These are phyloP conservation scores for Drosophila subquinaria DNA, from an alignment of 2,888 invertebrate species.

Conservation along the genomic window DNA sequence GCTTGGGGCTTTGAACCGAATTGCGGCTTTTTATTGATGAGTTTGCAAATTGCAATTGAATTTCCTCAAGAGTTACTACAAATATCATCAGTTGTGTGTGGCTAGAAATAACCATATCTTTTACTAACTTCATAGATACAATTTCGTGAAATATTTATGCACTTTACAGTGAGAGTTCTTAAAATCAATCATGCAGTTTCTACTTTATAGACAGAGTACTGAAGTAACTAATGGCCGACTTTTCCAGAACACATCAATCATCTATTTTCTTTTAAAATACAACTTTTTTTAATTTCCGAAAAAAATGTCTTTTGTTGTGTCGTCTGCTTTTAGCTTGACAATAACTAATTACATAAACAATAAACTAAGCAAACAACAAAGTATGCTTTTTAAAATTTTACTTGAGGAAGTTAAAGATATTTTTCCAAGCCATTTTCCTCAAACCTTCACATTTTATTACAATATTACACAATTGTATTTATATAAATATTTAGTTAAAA, in stretches of 20 bases:
- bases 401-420: too few relatives aligned
- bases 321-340: too few relatives aligned
- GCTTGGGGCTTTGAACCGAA: constrained; percentile 9
- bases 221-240: background rate
- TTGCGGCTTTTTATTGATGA: constrained; percentile 34
- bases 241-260: too few relatives aligned
- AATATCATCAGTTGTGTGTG: constrained; percentile 9
- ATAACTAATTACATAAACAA: too few relatives aligned
- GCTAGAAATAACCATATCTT: background rate
- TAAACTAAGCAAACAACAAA: too few relatives aligned
- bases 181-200: background rate
- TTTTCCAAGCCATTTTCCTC: too few relatives aligned
- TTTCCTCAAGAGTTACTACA: constrained; percentile 12
- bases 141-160: background rate
- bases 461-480: background rate
- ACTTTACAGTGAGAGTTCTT: background rate
- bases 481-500: background rate
- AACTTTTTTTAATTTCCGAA: too few relatives aligned
- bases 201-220: background rate
- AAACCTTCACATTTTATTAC: too few relatives aligned
- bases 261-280: too few relatives aligned
- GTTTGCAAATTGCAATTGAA: constrained; percentile 29
- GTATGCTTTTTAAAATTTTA: too few relatives aligned
- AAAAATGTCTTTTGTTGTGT: too few relatives aligned
- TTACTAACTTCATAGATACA: background rate